Percentiles rank a stretch among this genome's conserved stretches.
Evolutionary conservation across 2,888 invertebrate genomes (phyloP).

Genomic region (Ochropleura plecta): DNA sequence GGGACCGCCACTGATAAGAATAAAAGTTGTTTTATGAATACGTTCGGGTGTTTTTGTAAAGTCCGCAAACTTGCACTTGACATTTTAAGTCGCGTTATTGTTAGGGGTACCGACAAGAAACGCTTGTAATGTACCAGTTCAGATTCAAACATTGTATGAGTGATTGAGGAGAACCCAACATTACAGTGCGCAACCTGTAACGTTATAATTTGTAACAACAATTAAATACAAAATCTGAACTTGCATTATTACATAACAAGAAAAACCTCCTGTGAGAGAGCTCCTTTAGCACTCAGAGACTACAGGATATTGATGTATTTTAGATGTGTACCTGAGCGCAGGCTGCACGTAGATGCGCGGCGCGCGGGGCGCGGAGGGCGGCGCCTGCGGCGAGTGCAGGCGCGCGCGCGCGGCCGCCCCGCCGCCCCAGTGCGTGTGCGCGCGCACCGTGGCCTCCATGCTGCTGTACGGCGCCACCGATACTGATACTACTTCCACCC

Average conservation of each 20-base stretch:
- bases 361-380: conserved; percentile 93
- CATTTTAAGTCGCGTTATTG: not conserved
- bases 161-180: not conserved
- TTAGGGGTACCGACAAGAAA: not conserved
- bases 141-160: not conserved
- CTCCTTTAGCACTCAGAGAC: not conserved
- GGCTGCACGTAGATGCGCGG: conserved; percentile 93
- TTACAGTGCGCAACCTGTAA: not conserved
- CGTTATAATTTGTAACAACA: not conserved
- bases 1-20: conserved; percentile 75
- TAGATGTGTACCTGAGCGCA: conserved; percentile 66
- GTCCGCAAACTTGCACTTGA: not conserved
- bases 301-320: not conserved
- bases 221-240: not conserved
- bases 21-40: not conserved
- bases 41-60: not conserved
- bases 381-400: conserved; percentile 95
- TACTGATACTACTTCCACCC: conserved; percentile 84
- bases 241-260: not conserved
- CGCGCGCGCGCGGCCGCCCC: conserved; percentile 91
- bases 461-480: conserved; percentile 92
- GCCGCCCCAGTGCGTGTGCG: conserved; percentile 96
- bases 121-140: not conserved
- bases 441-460: conserved; percentile 93
- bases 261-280: not conserved